Percentiles rank a stretch among this genome's conserved stretches.
Conservation (phyloP, 2,113 vertebrate species). For the Nettapus auritus region DNA sequence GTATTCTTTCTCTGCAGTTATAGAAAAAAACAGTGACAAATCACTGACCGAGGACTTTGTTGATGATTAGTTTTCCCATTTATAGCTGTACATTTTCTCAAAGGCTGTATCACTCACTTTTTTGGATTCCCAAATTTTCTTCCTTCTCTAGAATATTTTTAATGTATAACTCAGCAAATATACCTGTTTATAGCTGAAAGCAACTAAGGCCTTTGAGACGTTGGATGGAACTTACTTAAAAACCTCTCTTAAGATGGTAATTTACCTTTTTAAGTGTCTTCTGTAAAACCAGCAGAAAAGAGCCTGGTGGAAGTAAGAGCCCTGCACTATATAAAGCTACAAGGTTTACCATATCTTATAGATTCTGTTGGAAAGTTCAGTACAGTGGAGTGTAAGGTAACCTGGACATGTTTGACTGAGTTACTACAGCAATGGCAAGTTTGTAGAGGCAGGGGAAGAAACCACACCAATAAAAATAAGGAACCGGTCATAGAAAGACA, state of each 20-base stretch:
- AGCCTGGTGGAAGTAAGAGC: conserved; percentile 16
- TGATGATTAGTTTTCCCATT: neutral
- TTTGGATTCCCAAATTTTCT: neutral
- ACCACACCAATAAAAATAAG: neutral
- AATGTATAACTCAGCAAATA: neutral
- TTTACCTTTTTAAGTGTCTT: conserved; percentile 65
- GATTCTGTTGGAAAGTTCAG: conserved; percentile 28
- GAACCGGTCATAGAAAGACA: neutral
- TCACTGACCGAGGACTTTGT: neutral
- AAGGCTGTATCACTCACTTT: neutral
- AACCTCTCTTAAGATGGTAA: conserved; percentile 48
- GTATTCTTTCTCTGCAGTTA: neutral
- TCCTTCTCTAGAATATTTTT: neutral
- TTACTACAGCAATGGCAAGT: conserved; percentile 47
- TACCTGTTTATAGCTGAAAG: neutral
- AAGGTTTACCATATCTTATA: conserved; percentile 10
- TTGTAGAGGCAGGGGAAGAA: conserved; percentile 34
- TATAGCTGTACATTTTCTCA: neutral
- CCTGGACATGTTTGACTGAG: conserved; percentile 44
- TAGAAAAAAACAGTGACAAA: neutral
- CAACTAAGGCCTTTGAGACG: neutral
- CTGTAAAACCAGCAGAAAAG: conserved; percentile 47
- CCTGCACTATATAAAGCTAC: neutral
- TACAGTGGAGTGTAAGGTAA: conserved; percentile 9
- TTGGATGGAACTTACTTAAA: conserved; percentile 42